These are phyloP conservation scores for Leucopsar rothschildi DNA, from an alignment of 2,113 vertebrate species.

Conservation along the genomic window DNA sequence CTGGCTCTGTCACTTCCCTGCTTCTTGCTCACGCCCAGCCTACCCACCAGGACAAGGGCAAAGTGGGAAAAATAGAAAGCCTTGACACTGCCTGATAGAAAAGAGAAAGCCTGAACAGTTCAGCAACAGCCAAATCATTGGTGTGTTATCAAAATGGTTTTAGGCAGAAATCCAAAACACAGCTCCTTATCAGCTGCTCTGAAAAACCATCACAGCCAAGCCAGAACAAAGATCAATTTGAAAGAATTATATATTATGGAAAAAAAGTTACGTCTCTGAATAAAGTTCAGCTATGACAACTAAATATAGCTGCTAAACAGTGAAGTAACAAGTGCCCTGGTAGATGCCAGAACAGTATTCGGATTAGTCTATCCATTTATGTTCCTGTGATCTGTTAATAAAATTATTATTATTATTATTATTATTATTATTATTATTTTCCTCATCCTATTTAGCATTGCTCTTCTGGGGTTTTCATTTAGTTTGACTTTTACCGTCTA, in stretches of 20 bases:
- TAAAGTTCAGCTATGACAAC: neutral
- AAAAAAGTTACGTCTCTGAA: neutral
- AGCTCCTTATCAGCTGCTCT: accelerated
- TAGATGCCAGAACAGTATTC: neutral
- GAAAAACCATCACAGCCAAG: neutral
- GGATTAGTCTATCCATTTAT: neutral
- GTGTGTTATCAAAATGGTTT: neutral
- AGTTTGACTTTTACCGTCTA: neutral
- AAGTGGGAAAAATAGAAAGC: neutral
- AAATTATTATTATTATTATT: too few relatives aligned
- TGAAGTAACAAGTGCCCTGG: neutral
- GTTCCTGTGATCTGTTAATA: neutral
- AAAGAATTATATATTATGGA: neutral
- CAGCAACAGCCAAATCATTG: neutral
- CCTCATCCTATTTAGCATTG: neutral
- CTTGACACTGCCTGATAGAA: neutral
- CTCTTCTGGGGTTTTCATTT: neutral
- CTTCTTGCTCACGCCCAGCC: neutral
- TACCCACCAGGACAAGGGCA: neutral
- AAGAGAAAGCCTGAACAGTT: neutral
- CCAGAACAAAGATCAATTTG: neutral
- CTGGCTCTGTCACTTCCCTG: neutral
- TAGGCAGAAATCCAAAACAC: neutral
- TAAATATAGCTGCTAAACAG: neutral
- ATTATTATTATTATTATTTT: neutral